phyloP scores from a whole-genome alignment of 37 sponge, comb jelly and placozoan genomes.

The Aplysina aerophoba region DNA sequence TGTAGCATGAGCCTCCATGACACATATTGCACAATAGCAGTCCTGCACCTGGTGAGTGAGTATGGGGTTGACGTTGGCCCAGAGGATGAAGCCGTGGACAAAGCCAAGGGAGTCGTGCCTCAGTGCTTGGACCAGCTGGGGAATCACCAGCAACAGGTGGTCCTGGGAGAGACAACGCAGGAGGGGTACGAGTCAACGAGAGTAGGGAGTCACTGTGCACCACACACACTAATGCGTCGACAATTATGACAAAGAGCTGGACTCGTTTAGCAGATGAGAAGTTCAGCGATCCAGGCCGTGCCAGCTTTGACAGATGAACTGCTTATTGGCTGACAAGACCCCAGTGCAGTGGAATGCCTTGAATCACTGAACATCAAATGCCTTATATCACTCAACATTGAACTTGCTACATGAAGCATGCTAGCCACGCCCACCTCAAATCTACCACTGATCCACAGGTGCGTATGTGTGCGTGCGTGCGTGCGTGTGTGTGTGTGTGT shows the following conservation, averaged over 20 bases:
- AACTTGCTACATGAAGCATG: no score
- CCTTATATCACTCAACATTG: no score
- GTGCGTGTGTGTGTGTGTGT: slow-evolving; percentile 25
- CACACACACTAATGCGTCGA: neutral
- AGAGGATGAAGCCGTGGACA: slow-evolving; percentile 24
- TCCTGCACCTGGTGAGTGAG: slow-evolving; percentile 23
- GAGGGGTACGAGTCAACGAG: neutral
- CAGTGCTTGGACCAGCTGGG: slow-evolving; percentile 94
- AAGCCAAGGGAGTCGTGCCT: slow-evolving; percentile 79
- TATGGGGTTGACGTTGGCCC: slow-evolving; percentile 20
- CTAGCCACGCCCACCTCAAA: no score
- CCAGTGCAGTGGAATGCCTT: no score
- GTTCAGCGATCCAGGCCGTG: no score
- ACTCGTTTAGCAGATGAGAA: no score
- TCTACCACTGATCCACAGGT: neutral
- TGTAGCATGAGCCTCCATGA: no score
- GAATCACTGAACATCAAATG: no score
- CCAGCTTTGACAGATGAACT: no score
- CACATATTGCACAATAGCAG: no score
- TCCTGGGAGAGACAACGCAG: slow-evolving; percentile 59
- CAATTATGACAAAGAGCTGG: no score
- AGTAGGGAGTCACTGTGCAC: neutral
- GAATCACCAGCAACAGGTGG: slow-evolving; percentile 85
- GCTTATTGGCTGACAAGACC: no score
- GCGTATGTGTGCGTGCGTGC: slow-evolving; percentile 31